These are phyloP conservation scores for Seladonia tumulorum DNA, from an alignment of 2,888 invertebrate species.

Conservation along the genomic window DNA sequence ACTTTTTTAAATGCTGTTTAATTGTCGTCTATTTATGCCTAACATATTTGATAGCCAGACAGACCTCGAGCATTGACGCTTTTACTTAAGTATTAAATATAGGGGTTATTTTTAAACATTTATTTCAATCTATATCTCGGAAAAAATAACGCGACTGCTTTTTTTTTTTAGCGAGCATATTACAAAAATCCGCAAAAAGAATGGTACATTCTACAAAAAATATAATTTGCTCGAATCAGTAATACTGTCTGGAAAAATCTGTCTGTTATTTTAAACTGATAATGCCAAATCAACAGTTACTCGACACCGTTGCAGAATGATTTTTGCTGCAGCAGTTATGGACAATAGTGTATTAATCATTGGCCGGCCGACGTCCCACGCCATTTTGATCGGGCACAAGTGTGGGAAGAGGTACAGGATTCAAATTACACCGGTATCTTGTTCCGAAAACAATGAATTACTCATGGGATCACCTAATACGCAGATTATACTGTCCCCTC, in stretches of 20 bases:
- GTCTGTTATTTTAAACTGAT: not conserved
- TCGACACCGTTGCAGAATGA: not conserved
- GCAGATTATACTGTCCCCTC: not conserved
- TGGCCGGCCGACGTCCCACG: not conserved
- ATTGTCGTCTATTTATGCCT: no score
- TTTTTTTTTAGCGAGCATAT: no score
- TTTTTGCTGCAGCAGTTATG: not conserved
- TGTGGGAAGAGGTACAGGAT: not conserved
- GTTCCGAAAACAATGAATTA: slow-evolving; percentile 1
- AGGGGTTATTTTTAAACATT: no score
- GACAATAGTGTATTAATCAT: slow-evolving; percentile 8
- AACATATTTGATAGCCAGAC: no score
- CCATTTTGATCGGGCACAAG: not conserved
- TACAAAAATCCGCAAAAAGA: no score
- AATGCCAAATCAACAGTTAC: not conserved
- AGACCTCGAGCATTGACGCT: no score
- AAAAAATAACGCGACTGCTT: no score
- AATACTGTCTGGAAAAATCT: not conserved
- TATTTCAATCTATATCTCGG: no score
- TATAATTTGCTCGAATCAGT: not conserved
- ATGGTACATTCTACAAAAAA: no score
- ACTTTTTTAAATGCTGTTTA: no score
- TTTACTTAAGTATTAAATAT: no score
- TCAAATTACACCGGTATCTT: not conserved
- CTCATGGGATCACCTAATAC: slow-evolving; percentile 8